Evolutionary conservation across 92 coral and sea anemone genomes (phyloP), one percentile per base, ranked within the genome.

Genomic region (Zoanthus gigantus): DNA sequence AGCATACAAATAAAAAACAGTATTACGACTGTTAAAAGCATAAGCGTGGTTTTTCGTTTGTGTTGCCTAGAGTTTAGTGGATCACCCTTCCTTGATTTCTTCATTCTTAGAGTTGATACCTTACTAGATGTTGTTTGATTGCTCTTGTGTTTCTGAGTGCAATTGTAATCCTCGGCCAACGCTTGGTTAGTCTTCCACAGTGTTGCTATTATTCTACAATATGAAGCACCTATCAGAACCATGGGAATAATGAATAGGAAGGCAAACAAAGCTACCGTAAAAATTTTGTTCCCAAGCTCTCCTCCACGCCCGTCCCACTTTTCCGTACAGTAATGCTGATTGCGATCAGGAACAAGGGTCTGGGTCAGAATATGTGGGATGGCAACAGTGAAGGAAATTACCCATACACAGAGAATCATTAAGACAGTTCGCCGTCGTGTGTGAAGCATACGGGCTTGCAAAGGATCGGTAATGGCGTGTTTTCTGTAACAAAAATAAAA

Each of bases 1-100:
- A 95, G 74, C 95, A 93, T 92, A 66, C 96, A 95, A 12, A 93
- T 68, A 12, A 96, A 74, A 63, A 96, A 96, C 50, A 88, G 93
- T 7, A 93, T 77, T 13, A 96, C 90, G 8, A 96, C 95, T 13
- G 94, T 89, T 12, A 96, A 77, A 77, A 96, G 92, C 99, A 96
- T 96, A 42, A 92, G 89, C 13, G 97, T 93, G 28, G 99, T 95
- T 90, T 95, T 95, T 4, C 98, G 95, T 83, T 91, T 95, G 77
- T 78, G 91, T 47, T 84, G 53, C 71, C 47, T 50, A 14, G 65
- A n/a, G n/a, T 67, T 84, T 18, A 30, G 80, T 9, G 75, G 60
- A 46, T 84, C 69, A 57, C 42, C 28, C 48, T 29, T 29, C 15
- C 54, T 66, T 18, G 77, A 68, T 69, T 83, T 72, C n/a, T 34